These are phyloP conservation scores for Auanema sp. DNA, from an alignment of 2,888 invertebrate species.

Conservation along the genomic window DNA sequence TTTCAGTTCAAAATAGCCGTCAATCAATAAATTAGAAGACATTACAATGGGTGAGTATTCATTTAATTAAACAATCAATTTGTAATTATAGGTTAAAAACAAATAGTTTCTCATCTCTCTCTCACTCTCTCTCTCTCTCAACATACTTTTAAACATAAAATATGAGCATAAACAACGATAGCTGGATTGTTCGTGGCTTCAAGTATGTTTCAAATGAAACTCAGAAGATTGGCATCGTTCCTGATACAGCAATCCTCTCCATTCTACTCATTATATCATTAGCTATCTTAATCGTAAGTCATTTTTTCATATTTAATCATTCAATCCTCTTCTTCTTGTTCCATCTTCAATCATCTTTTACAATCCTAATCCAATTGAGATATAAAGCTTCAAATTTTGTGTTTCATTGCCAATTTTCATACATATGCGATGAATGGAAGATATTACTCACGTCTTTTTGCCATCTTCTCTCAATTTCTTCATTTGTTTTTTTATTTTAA, in stretches of 20 bases:
- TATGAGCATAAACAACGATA: too few species aligned
- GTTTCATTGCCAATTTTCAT: not conserved
- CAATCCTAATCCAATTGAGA: not conserved
- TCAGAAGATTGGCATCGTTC: too few species aligned
- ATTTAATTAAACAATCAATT: constrained; percentile 6
- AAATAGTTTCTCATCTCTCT: constrained; percentile 20
- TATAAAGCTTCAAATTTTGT: not conserved
- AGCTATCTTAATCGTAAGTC: not conserved
- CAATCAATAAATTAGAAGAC: not conserved
- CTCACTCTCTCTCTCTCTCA: constrained; percentile 3
- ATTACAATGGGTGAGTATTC: constrained; percentile 10
- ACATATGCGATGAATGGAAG: constrained; percentile 1
- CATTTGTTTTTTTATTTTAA: constrained; percentile 6
- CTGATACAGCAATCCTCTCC: too few species aligned
- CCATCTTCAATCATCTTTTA: not conserved
- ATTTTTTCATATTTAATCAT: too few species aligned
- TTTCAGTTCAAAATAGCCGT: too few species aligned
- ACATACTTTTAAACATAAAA: not conserved
- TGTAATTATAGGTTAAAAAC: too few species aligned
- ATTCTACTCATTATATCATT: not conserved
- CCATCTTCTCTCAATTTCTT: not conserved
- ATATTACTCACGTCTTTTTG: constrained; percentile 4
- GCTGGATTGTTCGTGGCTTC: too few species aligned
- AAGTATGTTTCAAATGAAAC: too few species aligned
- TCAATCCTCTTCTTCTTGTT: too few species aligned